A percentile compares a stretch with the other conserved stretches of the same genome.
Evolutionary conservation across 1,140 invertebrate genomes (phyloP).

Genomic region (Drosophila kurseongensis): DNA sequence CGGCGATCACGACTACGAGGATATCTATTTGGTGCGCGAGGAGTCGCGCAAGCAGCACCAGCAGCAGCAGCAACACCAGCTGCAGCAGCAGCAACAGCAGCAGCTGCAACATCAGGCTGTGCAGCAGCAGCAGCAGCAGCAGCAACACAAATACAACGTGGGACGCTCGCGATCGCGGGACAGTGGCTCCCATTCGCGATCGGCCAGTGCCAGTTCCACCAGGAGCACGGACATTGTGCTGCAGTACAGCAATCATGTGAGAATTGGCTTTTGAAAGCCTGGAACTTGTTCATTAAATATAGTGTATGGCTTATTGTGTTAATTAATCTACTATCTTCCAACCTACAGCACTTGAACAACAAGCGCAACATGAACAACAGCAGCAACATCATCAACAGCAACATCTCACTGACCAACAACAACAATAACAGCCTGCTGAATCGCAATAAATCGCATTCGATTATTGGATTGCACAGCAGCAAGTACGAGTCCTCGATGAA

Average conservation of each 20-base stretch:
- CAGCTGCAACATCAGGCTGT: conserved; percentile 33
- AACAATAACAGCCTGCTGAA: conserved; percentile 64
- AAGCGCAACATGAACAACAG: conserved; percentile 59
- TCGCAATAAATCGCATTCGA: conserved; percentile 81
- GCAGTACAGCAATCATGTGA: conserved; percentile 82
- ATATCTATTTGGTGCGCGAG: conserved; percentile 89
- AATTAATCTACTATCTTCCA: neutral
- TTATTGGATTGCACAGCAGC: conserved; percentile 74
- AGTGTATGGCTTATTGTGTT: too few relatives aligned
- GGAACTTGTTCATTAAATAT: too few relatives aligned
- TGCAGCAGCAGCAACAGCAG: conserved; percentile 27
- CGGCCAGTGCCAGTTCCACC: conserved; percentile 86
- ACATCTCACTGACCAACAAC: conserved; percentile 28
- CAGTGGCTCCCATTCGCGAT: conserved; percentile 89
- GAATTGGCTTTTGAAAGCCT: conserved; percentile 24
- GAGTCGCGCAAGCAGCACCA: conserved; percentile 85
- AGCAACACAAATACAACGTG: conserved; percentile 69
- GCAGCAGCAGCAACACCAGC: conserved; percentile 44
- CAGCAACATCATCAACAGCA: conserved; percentile 42
- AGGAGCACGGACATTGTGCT: conserved; percentile 84
- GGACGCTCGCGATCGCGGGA: conserved; percentile 86
- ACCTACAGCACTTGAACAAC: conserved; percentile 72
- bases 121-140: conserved; percentile 47
- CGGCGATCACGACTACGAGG: conserved; percentile 90
- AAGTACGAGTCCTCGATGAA: conserved; percentile 74